A percentile compares a stretch with the other conserved stretches of the same genome.
Evolutionary conservation across 2,888 invertebrate species (phyloP).

Genomic region (Thera obeliscata): DNA sequence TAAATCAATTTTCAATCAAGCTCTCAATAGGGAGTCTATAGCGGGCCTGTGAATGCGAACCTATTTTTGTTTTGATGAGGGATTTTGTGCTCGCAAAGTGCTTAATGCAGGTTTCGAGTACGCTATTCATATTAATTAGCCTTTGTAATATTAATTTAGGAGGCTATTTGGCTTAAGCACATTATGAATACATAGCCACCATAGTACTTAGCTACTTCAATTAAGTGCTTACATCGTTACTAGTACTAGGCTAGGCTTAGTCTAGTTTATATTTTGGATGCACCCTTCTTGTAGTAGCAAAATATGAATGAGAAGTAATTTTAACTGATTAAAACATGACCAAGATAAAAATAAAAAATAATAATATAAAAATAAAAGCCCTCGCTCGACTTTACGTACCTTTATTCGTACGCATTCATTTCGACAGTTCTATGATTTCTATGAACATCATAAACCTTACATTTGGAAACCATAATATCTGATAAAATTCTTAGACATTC

Average conservation of each 20-base stretch:
- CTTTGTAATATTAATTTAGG: conserved; percentile 24
- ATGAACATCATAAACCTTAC: too few relatives aligned
- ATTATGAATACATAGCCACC: neutral
- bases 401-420: too few relatives aligned
- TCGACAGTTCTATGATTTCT: too few relatives aligned
- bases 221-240: neutral
- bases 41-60: conserved; percentile 46
- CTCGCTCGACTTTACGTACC: too few relatives aligned
- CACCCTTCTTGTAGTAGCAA: neutral
- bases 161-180: conserved; percentile 24
- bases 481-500: too few relatives aligned
- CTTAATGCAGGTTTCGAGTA: conserved; percentile 37
- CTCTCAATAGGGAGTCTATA: conserved; percentile 46
- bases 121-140: conserved; percentile 37
- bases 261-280: conserved; percentile 9
- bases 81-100: conserved; percentile 34
- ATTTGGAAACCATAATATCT: too few relatives aligned
- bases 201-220: neutral
- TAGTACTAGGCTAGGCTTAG: neutral
- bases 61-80: conserved; percentile 42
- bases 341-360: too few relatives aligned
- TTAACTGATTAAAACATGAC: too few relatives aligned
- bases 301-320: too few relatives aligned
- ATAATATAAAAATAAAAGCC: too few relatives aligned
- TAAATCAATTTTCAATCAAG: conserved; percentile 59